phyloP scores from a whole-genome alignment of 2,113 vertebrate genomes.

The Scortum barcoo region DNA sequence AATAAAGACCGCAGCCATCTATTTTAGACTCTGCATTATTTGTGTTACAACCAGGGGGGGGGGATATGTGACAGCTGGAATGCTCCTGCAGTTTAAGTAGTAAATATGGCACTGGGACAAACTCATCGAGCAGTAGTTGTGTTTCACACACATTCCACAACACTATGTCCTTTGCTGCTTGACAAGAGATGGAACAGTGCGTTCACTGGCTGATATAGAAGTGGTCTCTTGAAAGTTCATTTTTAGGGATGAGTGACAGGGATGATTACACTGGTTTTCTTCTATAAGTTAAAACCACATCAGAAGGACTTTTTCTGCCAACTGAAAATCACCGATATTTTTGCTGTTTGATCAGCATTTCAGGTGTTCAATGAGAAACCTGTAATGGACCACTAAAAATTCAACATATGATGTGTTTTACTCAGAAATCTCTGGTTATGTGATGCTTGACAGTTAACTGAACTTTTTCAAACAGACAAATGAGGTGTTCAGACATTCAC shows the following conservation, averaged over 20 bases:
- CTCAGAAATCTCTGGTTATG: neutral
- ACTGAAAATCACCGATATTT: no score
- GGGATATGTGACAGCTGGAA: slow-evolving; percentile 31
- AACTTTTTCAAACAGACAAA: no score
- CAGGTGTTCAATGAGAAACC: no score
- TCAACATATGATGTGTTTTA: neutral
- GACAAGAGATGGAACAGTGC: neutral
- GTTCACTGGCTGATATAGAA: neutral
- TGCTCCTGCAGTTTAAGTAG: slow-evolving; percentile 18
- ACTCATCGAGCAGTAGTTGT: neutral
- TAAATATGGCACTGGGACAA: slow-evolving; percentile 27
- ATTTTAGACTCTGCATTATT: slow-evolving; percentile 47
- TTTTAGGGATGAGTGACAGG: neutral
- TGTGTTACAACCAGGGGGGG: neutral
- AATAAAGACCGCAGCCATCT: slow-evolving; percentile 29
- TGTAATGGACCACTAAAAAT: no score
- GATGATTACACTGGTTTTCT: neutral
- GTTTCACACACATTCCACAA: neutral
- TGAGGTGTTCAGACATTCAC: no score
- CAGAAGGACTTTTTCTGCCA: neutral
- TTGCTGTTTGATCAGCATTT: no score
- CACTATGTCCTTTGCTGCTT: neutral
- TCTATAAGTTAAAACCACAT: neutral
- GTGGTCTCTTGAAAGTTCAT: neutral
- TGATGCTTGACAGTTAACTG: neutral